Evolutionary conservation across 2,113 vertebrate species (phyloP), one percentile per base, ranked within the genome.

Genomic region (Propithecus coquereli): DNA sequence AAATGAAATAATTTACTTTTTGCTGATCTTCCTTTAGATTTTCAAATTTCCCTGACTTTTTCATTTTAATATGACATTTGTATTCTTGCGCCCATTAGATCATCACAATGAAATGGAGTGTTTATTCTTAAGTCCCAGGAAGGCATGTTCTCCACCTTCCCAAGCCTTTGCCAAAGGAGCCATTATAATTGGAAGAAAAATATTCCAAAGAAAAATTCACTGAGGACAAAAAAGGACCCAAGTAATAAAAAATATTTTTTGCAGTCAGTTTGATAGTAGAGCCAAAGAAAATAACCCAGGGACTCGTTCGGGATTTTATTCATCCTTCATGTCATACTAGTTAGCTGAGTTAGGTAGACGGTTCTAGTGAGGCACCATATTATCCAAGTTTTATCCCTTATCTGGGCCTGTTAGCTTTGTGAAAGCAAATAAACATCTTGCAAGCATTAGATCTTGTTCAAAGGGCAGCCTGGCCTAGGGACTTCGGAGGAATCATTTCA

Each of bases 161-260:
- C 45, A 85, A 79, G 18, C 7, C 32, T 93, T 96, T 52, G 65
- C 77, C 73, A 50, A 63, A 77, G 50, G 34, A 89, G 4, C 37
- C 81, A 54, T 70, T 76, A 40, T 32, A 76, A 71, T 27, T 57
- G 12, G 47, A 91, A 86, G 73, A 82, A 90, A 96, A 96, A 90
- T 83, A 91, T 80, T 71, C 84, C 50, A 82, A 84, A 80, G 40
- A n/a, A 93, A 96, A 93, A 81, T 59, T 80, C 54, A 82, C 73
- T n/a, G 25, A 76, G 59, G 54, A 89, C 74, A 45, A 84, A 93
- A 95, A 96, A 63, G 43, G 20, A 79, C 18, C 65, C 66, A 94
- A 73, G 85, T 43, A 68, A 91, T 71, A 96, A 85, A 85, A 47
- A 94, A 82, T 61, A 85, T 63, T 84, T 91, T 52, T 86, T 88